Conservation (phyloP, 2,113 vertebrate species). For the Alexandromys fortis region DNA sequence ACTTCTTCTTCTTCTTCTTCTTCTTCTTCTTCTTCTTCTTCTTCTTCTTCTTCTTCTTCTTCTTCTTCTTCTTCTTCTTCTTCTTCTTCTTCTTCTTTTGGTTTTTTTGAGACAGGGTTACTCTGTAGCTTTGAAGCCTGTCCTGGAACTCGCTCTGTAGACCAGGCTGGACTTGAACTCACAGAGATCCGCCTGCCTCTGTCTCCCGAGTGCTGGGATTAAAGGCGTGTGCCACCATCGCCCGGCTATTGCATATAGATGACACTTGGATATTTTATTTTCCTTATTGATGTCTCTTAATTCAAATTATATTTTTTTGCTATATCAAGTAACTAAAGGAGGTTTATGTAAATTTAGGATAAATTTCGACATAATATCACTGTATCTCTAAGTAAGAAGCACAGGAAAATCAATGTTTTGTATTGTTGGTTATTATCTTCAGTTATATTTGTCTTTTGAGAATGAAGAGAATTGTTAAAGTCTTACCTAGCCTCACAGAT, state of each 20-base stretch:
- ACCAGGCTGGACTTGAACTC: too few species aligned
- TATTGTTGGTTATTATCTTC: background rate
- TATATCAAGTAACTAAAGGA: background rate
- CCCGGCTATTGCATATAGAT: background rate
- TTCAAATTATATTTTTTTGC: background rate
- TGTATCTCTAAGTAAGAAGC: background rate
- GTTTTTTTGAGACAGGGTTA: too few species aligned
- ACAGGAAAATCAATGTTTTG: background rate
- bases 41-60: too few species aligned
- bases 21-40: too few species aligned
- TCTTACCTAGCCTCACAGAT: background rate
- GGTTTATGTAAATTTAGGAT: background rate
- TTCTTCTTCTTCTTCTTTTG: too few species aligned
- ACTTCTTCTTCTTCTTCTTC: too few species aligned
- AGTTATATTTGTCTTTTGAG: background rate
- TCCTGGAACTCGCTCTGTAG: too few species aligned
- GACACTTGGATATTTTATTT: background rate
- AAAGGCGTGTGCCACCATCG: too few species aligned
- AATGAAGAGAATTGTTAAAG: background rate
- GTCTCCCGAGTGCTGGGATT: too few species aligned
- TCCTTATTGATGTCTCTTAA: background rate
- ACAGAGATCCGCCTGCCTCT: too few species aligned
- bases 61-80: too few species aligned
- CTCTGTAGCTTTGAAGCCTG: too few species aligned
- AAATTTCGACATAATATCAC: background rate